Base-by-base conservation (phyloP, 2,797 vertebrate genomes). In the Sorex maritimensis region DNA sequence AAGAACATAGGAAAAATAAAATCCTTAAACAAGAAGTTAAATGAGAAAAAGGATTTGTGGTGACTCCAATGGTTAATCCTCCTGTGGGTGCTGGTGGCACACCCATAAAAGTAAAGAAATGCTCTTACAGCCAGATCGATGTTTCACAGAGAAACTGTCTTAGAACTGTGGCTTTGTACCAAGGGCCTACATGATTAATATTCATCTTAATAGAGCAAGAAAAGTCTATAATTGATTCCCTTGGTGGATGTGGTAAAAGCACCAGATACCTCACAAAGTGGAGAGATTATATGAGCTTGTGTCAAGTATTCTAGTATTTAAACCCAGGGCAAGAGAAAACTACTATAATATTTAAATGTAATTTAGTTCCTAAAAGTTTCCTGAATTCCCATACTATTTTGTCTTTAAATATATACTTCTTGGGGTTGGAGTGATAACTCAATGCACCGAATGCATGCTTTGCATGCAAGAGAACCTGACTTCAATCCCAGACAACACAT, bases 61-160 rank as follows among this genome's bases (percentile, higher is more conserved):
- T 86, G 72, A 81, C 24, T 93, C 71, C 93, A 96, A 95, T 85
- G 79, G 67, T 96, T 84, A 74, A 78, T 75, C 95, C 88, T 87
- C 92, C 96, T 30, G 23, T 80, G 75, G 89, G 91, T 95, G 83
- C 95, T 84, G 72, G 73, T 86, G 90, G 95, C 86, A 90, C 13
- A 21, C 75, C 93, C 65, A 52, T 81, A 92, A 94, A 46, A 69
- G 52, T 95, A 90, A 96, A 96, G 94, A 94, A 65, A 96, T 95
- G 58, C 92, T 89, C 67, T 86, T 96, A 92, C 30, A 86, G 3
- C 46, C 44, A 88, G 86, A 97, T 80, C 73, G 96, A 67, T 44
- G 7, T 95, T 97, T 96, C 94, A 92, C 69, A 91, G 96, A 93
- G 95, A 92, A 96, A 96, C 93, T 77, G 75, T 87, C 96, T 95